Percentiles rank a stretch among this genome's conserved stretches.
These are phyloP conservation scores for Mythimna loreyi DNA, from an alignment of 2,888 invertebrate species.

Conservation along the genomic window DNA sequence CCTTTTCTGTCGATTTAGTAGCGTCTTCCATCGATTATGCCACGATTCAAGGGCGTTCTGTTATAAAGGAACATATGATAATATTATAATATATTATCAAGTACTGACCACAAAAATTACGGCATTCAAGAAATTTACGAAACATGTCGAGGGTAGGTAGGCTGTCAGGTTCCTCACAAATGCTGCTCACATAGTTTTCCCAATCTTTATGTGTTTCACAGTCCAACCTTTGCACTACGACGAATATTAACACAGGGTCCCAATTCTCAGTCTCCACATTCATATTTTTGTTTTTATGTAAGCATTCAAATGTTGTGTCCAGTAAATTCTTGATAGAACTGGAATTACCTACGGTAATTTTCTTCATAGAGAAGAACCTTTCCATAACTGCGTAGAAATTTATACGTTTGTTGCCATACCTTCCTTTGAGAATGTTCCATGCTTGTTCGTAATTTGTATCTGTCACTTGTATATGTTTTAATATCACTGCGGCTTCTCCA, in stretches of 20 bases:
- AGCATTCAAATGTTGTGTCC: slow-evolving; percentile 61
- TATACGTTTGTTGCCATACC: slow-evolving; percentile 37
- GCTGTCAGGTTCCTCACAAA: slow-evolving; percentile 5
- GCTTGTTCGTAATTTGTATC: slow-evolving; percentile 38
- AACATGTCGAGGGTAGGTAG: slow-evolving; percentile 12
- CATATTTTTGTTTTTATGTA: slow-evolving; percentile 43
- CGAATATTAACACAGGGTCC: slow-evolving; percentile 57
- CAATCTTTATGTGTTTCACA: slow-evolving; percentile 39
- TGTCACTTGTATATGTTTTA: slow-evolving; percentile 40
- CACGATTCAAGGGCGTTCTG: no score
- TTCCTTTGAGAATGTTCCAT: no score
- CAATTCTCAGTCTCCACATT: slow-evolving; percentile 19
- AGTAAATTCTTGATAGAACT: slow-evolving; percentile 56
- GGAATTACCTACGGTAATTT: slow-evolving; percentile 42
- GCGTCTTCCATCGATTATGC: no score
- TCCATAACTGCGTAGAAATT: slow-evolving; percentile 54
- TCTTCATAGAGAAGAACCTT: slow-evolving; percentile 55
- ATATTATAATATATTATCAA: no score
- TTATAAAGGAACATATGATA: no score
- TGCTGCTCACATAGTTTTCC: slow-evolving; percentile 44
- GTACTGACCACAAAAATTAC: no score
- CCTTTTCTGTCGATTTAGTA: no score
- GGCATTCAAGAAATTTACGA: slow-evolving; percentile 23
- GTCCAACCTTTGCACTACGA: slow-evolving; percentile 59
- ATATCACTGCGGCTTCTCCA: slow-evolving; percentile 49